Evolutionary conservation across 2,888 invertebrate genomes (phyloP), one percentile per base, ranked within the genome.

Genomic region (Cyclophora albipunctata): DNA sequence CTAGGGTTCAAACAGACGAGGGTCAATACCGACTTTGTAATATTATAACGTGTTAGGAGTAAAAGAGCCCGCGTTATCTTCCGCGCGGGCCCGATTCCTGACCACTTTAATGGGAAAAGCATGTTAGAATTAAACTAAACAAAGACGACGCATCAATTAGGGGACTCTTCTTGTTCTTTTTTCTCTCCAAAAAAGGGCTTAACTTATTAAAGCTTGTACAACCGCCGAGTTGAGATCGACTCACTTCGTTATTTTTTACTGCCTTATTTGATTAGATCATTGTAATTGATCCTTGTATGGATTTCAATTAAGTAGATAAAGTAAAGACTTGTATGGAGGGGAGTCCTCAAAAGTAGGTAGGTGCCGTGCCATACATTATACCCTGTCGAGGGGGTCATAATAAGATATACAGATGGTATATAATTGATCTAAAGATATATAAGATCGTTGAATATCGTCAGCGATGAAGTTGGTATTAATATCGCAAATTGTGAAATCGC

Each of bases 121-220:
- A 87, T 89, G 89, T 89, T 86, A 85, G 88, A 89, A 88, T 89
- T 88, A 87, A 89, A 85, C 89, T 89, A 87, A 89, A 87, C 88
- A 88, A 88, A 89, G 88, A 84, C 86, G 85, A 89, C 86, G 88
- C 89, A 89, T 89, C 89, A 89, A 89, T 89, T 89, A 89, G 86
- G 81, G 80, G 69, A 76, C 75, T 71, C 74, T 71, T 72, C 78
- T 67, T 58, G 61, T 77, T 78, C 84, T 76, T 74, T 80, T 68
- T 65, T 57, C 64, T 63, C 73, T 76, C 70, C 66, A 63, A 78
- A 84, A 83, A 87, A 80, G 80, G 81, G 77, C 76, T 84, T 75
- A 78, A 81, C 75, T 82, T 85, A 84, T 86, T 77, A 80, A 83
- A 79, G 74, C 78, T 79, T 85, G 84, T 84, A 69, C 76, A 73